Conservation (phyloP, 2,797 vertebrate genomes). For the Aeoliscus strigatus region DNA sequence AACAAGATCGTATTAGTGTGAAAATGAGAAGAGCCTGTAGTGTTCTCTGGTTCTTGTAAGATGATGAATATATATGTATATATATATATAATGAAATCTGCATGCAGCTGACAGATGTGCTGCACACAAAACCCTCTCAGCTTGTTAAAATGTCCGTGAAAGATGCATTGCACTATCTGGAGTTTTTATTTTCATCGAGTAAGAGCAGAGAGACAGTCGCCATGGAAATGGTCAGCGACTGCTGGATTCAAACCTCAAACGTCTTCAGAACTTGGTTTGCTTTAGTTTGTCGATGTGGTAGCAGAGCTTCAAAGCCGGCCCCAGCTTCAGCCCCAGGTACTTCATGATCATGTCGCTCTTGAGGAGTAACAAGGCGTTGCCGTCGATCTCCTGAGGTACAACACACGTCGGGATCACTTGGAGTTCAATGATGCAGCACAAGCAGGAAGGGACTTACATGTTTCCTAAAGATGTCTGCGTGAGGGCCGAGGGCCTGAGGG, state of each 20-base stretch:
- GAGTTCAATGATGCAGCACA: too few relatives aligned
- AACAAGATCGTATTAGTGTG: conserved; percentile 21
- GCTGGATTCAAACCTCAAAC: conserved; percentile 4
- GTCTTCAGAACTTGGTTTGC: conserved; percentile 84
- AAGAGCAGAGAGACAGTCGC: background rate
- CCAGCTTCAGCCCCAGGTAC: conserved; percentile 92
- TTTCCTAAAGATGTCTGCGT: conserved; percentile 90
- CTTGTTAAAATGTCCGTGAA: background rate
- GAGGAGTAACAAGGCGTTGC: conserved; percentile 86
- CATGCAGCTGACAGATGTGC: conserved; percentile 25
- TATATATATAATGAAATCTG: conserved; percentile 18
- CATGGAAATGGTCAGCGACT: background rate
- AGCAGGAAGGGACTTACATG: conserved; percentile 72
- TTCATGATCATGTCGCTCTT: conserved; percentile 98
- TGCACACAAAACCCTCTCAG: conserved; percentile 11
- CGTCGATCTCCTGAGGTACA: conserved; percentile 90
- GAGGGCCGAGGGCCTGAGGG: conserved; percentile 87
- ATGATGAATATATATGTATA: conserved; percentile 13
- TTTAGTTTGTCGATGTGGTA: conserved; percentile 97
- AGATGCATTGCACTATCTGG: too few relatives aligned
- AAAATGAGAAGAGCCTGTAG: conserved; percentile 17
- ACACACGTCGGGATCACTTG: too few relatives aligned
- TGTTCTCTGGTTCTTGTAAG: conserved; percentile 22
- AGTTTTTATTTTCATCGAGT: too few relatives aligned
- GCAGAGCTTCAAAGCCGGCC: conserved; percentile 89